A percentile compares a stretch with the other conserved stretches of the same genome.
Evolutionary conservation across 1,140 invertebrate species (phyloP).

Genomic region (Phymorhynchus buccinoides): DNA sequence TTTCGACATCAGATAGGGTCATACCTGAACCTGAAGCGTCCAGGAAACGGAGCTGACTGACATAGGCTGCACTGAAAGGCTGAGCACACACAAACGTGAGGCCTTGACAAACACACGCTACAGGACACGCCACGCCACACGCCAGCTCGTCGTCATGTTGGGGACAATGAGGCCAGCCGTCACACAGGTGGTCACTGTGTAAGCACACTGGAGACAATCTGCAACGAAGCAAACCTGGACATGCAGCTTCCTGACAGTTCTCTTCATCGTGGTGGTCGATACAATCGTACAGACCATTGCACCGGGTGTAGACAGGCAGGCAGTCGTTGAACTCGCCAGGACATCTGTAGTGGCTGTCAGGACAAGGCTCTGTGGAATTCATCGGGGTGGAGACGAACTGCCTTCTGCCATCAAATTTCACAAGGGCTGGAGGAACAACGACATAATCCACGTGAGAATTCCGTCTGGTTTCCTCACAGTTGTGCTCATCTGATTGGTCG

Average conservation of each 20-base stretch:
- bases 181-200: conserved; percentile 14
- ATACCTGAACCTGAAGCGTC: no score
- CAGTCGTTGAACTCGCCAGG: background rate
- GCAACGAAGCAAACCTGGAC: conserved; percentile 40
- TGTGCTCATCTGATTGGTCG: conserved; percentile 5
- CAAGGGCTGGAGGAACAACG: background rate
- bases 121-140: conserved; percentile 43
- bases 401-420: background rate
- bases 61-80: background rate
- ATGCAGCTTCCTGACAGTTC: background rate
- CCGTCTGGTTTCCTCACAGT: background rate
- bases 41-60: no score
- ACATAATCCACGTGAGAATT: background rate
- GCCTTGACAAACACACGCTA: conserved; percentile 39
- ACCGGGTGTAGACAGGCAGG: background rate
- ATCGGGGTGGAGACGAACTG: background rate
- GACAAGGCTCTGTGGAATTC: background rate
- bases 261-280: conserved; percentile 1
- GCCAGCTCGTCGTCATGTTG: conserved; percentile 38
- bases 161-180: conserved; percentile 37
- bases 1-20: no score
- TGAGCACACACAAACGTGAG: background rate
- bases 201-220: conserved; percentile 19
- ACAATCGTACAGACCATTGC: conserved; percentile 34
- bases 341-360: conserved; percentile 20